Evolutionary conservation across 1,140 invertebrate species (phyloP).

Genomic region (Drosophila dunni): DNA sequence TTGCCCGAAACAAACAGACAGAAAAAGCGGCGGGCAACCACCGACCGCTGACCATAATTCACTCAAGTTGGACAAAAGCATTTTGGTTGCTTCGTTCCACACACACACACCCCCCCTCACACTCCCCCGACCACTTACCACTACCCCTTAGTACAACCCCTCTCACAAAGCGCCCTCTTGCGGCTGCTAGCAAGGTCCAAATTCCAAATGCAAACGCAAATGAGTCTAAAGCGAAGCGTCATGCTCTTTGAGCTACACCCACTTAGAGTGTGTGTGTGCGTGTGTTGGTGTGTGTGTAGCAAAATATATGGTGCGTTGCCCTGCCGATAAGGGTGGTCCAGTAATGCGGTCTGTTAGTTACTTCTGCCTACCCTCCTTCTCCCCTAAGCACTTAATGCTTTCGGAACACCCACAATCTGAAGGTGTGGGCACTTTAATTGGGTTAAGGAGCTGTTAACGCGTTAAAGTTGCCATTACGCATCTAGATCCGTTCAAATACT

Average conservation of each 20-base stretch:
- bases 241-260: constrained; percentile 67
- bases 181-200: constrained; percentile 62
- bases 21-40: constrained; percentile 34
- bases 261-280: constrained; percentile 37
- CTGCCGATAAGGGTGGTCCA: constrained; percentile 68
- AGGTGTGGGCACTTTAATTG: constrained; percentile 72
- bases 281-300: constrained; percentile 22
- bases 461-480: constrained; percentile 76
- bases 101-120: not conserved
- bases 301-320: constrained; percentile 38
- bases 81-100: constrained; percentile 55
- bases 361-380: not conserved
- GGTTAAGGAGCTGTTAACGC: constrained; percentile 77
- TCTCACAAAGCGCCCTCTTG: not conserved
- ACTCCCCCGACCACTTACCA: too few relatives aligned
- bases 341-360: constrained; percentile 34
- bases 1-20: constrained; percentile 80
- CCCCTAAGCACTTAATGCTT: constrained; percentile 69
- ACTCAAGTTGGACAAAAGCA: constrained; percentile 83
- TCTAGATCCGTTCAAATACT: constrained; percentile 47
- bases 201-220: constrained; percentile 75
- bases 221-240: constrained; percentile 76
- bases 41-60: constrained; percentile 79
- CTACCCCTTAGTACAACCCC: too few relatives aligned
- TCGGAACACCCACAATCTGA: constrained; percentile 44